Conservation (phyloP, 2,888 invertebrate species). For the Boloria euphrosyne region DNA sequence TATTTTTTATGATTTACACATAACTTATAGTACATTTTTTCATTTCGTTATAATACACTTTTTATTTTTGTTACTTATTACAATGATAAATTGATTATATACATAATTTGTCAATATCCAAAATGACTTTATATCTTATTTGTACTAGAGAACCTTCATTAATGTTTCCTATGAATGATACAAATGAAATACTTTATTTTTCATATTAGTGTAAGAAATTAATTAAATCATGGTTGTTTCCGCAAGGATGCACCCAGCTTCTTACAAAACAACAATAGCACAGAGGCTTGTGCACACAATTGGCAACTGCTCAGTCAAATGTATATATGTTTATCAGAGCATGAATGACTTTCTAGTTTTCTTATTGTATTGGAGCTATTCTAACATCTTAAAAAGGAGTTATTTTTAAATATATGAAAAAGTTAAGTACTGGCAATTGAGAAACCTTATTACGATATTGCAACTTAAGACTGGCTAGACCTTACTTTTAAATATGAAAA, state of each 20-base stretch:
- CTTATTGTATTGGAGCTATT: conserved; percentile 38
- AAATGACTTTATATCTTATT: too few relatives aligned
- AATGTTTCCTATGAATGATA: not conserved
- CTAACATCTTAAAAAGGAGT: conserved; percentile 12
- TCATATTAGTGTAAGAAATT: conserved; percentile 3
- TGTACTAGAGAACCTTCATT: too few relatives aligned
- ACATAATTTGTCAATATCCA: too few relatives aligned
- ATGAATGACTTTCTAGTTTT: conserved; percentile 80
- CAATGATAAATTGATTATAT: too few relatives aligned
- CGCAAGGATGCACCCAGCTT: conserved; percentile 59
- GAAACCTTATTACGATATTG: conserved; percentile 14
- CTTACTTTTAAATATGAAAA: not conserved
- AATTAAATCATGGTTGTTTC: conserved; percentile 51
- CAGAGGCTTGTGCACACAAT: conserved; percentile 70
- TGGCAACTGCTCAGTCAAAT: conserved; percentile 66
- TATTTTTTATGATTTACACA: too few relatives aligned
- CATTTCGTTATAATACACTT: too few relatives aligned
- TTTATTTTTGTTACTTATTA: too few relatives aligned
- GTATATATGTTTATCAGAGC: conserved; percentile 77
- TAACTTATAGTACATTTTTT: too few relatives aligned
- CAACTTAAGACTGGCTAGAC: not conserved
- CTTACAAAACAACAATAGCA: conserved; percentile 77
- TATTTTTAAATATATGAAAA: conserved; percentile 7
- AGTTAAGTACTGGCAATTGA: conserved; percentile 2
- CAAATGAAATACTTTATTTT: not conserved